Conservation (phyloP, 64 coral and sea anemone species). For the Montipora foliosa region DNA sequence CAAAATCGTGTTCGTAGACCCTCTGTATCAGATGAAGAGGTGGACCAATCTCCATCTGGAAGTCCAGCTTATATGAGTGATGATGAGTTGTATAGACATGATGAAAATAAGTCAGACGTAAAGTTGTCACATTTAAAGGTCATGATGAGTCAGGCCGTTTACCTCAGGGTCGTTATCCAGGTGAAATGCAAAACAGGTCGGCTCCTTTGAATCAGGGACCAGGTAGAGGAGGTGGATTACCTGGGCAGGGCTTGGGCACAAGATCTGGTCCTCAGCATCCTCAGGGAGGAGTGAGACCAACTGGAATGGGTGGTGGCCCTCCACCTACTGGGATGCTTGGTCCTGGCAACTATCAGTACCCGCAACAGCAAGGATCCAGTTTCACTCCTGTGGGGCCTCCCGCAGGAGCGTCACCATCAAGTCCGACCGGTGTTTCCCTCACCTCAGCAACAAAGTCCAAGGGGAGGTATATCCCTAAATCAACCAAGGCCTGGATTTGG, state of each 20-base stretch:
- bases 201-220: constrained; percentile 58
- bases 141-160: constrained; percentile 62
- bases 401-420: constrained; percentile 12
- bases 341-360: background rate
- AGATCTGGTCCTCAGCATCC: constrained; percentile 60
- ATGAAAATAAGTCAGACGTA: constrained; percentile 76
- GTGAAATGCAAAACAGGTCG: constrained; percentile 47
- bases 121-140: constrained; percentile 78
- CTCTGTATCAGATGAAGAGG: constrained; percentile 92
- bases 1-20: constrained; percentile 87
- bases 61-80: constrained; percentile 83
- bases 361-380: constrained; percentile 25
- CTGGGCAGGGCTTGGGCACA: constrained; percentile 23
- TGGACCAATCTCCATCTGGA: constrained; percentile 65
- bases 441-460: constrained; percentile 47
- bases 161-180: constrained; percentile 19
- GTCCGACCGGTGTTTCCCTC: constrained; percentile 44
- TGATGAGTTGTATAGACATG: constrained; percentile 82
- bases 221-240: constrained; percentile 61
- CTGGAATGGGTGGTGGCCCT: constrained; percentile 21
- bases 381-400: constrained; percentile 39
- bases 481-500: constrained; percentile 62
- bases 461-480: constrained; percentile 35
- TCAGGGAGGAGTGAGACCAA: constrained; percentile 59
- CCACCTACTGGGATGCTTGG: constrained; percentile 24